Evolutionary conservation across 1,140 invertebrate genomes (phyloP).

Genomic region (Papilio glaucus): DNA sequence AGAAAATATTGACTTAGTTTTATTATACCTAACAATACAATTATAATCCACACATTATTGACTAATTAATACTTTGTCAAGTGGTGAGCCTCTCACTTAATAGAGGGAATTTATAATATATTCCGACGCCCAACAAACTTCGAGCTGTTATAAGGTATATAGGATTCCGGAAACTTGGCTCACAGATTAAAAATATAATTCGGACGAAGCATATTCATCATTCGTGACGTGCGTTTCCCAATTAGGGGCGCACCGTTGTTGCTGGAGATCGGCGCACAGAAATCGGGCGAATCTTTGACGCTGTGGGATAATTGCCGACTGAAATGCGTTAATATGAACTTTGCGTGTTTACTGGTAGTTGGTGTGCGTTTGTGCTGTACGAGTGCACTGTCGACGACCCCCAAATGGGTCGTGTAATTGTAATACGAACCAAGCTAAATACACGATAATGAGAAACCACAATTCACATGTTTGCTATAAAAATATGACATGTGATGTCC

Average conservation of each 20-base stretch:
- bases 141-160: too few species aligned
- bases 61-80: too few species aligned
- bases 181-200: slow-evolving; percentile 2
- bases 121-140: too few species aligned
- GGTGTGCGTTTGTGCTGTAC: slow-evolving; percentile 34
- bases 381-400: slow-evolving; percentile 23
- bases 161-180: neutral
- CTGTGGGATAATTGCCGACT: slow-evolving; percentile 51
- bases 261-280: slow-evolving; percentile 25
- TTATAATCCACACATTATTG: too few species aligned
- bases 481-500: too few species aligned
- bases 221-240: slow-evolving; percentile 13
- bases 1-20: neutral
- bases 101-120: too few species aligned
- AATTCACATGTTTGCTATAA: slow-evolving; percentile 44
- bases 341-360: slow-evolving; percentile 49
- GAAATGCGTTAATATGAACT: slow-evolving; percentile 60
- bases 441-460: slow-evolving; percentile 43
- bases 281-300: slow-evolving; percentile 52
- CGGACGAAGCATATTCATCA: neutral
- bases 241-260: slow-evolving; percentile 22
- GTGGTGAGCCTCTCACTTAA: too few species aligned
- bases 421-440: slow-evolving; percentile 30
- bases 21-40: too few species aligned
- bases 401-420: slow-evolving; percentile 29